phyloP scores from a whole-genome alignment of 2,113 vertebrate species.

The Ciconia stormi region DNA sequence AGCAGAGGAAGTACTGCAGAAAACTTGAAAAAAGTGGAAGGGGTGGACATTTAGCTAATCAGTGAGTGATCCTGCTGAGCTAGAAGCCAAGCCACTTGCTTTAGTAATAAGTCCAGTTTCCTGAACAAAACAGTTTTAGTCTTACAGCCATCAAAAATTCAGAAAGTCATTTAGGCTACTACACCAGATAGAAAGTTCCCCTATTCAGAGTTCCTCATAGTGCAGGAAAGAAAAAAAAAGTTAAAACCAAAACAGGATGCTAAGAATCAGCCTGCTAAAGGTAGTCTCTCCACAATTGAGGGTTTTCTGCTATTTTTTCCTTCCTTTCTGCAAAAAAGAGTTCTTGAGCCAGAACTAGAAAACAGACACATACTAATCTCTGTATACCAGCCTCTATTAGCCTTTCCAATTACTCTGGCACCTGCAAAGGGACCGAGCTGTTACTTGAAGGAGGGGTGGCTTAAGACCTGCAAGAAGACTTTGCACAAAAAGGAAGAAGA shows the following conservation, averaged over 20 bases:
- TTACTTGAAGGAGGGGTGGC: not conserved
- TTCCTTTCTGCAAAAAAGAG: not conserved
- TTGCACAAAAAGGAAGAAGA: not conserved
- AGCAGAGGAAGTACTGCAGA: constrained; percentile 50
- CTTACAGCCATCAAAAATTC: not conserved
- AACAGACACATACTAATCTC: not conserved
- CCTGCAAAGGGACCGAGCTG: not conserved
- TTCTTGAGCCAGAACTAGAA: not conserved
- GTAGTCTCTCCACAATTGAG: not conserved
- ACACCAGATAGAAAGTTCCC: constrained; percentile 5
- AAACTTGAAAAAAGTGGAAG: constrained; percentile 7
- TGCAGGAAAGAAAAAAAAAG: constrained; percentile 4
- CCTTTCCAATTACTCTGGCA: not conserved
- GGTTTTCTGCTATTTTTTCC: not conserved
- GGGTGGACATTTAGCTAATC: not conserved
- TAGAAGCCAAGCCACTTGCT: not conserved
- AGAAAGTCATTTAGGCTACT: not conserved
- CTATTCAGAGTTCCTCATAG: constrained; percentile 54
- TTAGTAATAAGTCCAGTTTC: not conserved
- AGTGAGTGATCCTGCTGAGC: not conserved
- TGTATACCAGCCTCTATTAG: not conserved
- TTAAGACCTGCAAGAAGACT: not conserved
- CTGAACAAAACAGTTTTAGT: not conserved
- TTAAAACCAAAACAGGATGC: constrained; percentile 61
- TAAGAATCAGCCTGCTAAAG: constrained; percentile 27